Percentiles rank a stretch among this genome's conserved stretches.
phyloP scores from a whole-genome alignment of 2,888 invertebrate species.

The Sesia apiformis region DNA sequence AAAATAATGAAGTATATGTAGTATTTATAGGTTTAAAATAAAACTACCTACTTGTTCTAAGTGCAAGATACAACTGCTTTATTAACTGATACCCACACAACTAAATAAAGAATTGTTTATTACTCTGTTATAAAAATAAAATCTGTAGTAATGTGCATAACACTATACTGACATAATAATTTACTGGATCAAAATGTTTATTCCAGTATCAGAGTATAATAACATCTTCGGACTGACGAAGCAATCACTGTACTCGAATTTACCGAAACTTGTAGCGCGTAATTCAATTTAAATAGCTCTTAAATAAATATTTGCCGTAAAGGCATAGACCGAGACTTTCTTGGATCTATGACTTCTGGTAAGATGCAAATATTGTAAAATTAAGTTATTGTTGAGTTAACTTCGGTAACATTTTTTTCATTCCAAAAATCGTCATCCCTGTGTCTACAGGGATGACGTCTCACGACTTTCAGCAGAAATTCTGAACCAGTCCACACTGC shows the following conservation, averaged over 20 bases:
- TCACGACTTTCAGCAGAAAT: not conserved
- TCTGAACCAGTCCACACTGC: slow-evolving; percentile 2
- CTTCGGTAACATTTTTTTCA: not conserved
- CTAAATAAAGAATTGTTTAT: not conserved
- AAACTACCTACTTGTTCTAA: too few relatives aligned
- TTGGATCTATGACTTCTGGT: not conserved
- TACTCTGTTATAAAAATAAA: not conserved
- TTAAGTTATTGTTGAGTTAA: too few relatives aligned
- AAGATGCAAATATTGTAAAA: not conserved
- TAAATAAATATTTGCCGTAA: not conserved
- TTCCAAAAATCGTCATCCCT: slow-evolving; percentile 1
- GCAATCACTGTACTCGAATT: too few relatives aligned
- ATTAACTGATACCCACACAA: too few relatives aligned
- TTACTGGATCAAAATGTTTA: not conserved
- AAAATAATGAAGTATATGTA: too few relatives aligned
- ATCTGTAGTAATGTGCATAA: too few relatives aligned
- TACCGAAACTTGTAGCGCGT: not conserved
- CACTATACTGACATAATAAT: too few relatives aligned
- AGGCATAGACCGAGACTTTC: not conserved
- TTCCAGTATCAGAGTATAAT: too few relatives aligned
- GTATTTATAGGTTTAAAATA: too few relatives aligned
- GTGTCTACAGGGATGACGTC: too few relatives aligned
- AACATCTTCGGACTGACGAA: too few relatives aligned
- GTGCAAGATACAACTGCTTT: too few relatives aligned
- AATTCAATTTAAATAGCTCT: not conserved